Evolutionary conservation across 1,140 invertebrate species (phyloP), one percentile per base, ranked within the genome.

Genomic region (Conus betulinus): DNA sequence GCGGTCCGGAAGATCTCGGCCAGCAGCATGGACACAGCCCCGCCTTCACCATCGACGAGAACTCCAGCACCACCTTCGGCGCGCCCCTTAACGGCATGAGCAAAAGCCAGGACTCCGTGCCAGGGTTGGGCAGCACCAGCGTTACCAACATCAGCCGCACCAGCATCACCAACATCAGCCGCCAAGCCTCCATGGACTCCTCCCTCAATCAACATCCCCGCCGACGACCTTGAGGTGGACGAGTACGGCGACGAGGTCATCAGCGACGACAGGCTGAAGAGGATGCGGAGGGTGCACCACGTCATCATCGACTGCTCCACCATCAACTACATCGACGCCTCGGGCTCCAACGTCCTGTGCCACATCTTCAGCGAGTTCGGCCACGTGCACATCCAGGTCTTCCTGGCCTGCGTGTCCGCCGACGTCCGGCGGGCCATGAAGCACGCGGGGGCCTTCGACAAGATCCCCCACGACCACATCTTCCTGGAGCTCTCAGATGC

Each of bases 271-370:
- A 92, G 93, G 87, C 91, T 93, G 55, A 89, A 90, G 87, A 87
- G 74, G 20, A 91, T 94, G 91, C 88, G 92, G 39, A 91, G 90
- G 89, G 92, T 92, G 67, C 94, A 94, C 89, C 94, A 95, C 85
- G 89, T 96, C 23, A 93, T 95, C 84, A 90, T 95, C 84, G 95
- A 96, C 90, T 95, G 94, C 90, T 93, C 93, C 0, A 90, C 94
- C 17, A 92, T 95, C 74, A 94, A 95, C 76, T 96, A 95, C 89
- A 88, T 95, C 67, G 95, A 96, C 89, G 92, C 94, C n/a, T 95
- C 95, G 71, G 95, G 95, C 8, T 92, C 93, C n/a, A 94, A 95
- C 90, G 94, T 94, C 0, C 91, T 95, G 57, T 90, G 90, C 67
- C 94, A 95, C 87, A 93, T 95, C 88, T 93, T 86, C 81, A 90